Conservation (phyloP, 2,888 invertebrate species). For the Cataglyphis rosenhaueri region DNA sequence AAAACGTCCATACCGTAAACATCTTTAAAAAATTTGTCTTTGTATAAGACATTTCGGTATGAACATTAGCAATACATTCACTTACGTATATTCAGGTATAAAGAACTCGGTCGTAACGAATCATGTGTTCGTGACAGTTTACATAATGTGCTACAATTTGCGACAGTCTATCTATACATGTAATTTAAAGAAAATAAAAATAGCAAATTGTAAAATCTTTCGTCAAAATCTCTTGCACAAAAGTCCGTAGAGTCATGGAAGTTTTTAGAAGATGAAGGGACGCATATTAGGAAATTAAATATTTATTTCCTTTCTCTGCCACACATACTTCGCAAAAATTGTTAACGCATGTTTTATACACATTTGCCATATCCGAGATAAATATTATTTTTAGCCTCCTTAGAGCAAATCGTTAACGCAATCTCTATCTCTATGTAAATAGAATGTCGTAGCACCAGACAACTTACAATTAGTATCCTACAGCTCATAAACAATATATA, state of each 20-base stretch:
- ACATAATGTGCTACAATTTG: slow-evolving; percentile 19
- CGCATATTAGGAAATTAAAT: slow-evolving; percentile 10
- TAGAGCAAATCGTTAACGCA: slow-evolving; percentile 60
- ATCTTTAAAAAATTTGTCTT: not conserved
- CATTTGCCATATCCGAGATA: slow-evolving; percentile 48
- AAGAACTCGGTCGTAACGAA: not conserved
- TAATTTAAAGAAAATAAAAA: not conserved
- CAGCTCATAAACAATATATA: slow-evolving; percentile 19
- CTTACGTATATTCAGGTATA: slow-evolving; percentile 45
- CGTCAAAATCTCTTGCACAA: not conserved
- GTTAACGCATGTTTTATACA: slow-evolving; percentile 41
- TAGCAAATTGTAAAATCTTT: slow-evolving; percentile 2
- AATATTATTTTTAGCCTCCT: slow-evolving; percentile 71
- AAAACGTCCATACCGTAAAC: slow-evolving; percentile 4
- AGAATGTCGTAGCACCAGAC: slow-evolving; percentile 48
- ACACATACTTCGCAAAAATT: slow-evolving; percentile 17
- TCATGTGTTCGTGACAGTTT: slow-evolving; percentile 7
- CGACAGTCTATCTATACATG: not conserved
- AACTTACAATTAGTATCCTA: slow-evolving; percentile 27
- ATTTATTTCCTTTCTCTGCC: slow-evolving; percentile 27
- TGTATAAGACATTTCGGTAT: not conserved
- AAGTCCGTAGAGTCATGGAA: not conserved
- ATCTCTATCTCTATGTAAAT: slow-evolving; percentile 47
- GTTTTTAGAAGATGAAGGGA: slow-evolving; percentile 29
- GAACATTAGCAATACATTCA: not conserved